Base-by-base conservation (phyloP, 1,140 invertebrate species). In the Danaus melanippus region DNA sequence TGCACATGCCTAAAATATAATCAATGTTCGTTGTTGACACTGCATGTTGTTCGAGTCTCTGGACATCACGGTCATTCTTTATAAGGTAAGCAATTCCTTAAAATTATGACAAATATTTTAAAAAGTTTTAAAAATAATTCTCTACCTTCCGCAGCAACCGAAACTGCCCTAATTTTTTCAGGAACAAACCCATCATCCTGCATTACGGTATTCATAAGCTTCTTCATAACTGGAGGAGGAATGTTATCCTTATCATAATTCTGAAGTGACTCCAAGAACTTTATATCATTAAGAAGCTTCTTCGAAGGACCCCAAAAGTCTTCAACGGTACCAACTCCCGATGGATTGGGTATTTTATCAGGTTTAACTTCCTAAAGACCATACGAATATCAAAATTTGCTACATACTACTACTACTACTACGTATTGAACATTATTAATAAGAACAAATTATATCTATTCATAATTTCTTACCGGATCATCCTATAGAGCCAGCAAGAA, bases 251-350 rank as follows among this genome's bases (percentile, higher is more conserved):
- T 98, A 73, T 99, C 96, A 69, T 93, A 98, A 61, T 93, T 91
- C 12, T 96, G 90, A 10, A 98, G 80, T 15, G 91, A 90, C 55
- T 95, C 93, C 17, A 98, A 77, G 78, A 99, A 98, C 70, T 94
- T 96, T 65, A 96, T 93, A 68, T 98, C 97, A 53, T 94, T 95
- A 0, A 99, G 87, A 12, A 98, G 76, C 79, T 94, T 94, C 71
- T 98, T 94, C 0, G 96, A 96, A 0, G 95, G 93, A 8, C 93
- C 94, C 97, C 97, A 98, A 79, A 94, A 98, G 77, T 99, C 97
- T 58, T 98, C 96, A 0, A 93, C 79, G 0, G 89, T 90, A 15
- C 90, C 90, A 64, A 94, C 92, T 56, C 96, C 97, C 50, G 86
- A 90, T 5, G 93, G 92, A 85, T 95, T 93, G 8, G 92, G 92